Percentiles rank a stretch among this genome's conserved stretches.
phyloP scores from a whole-genome alignment of 2,888 invertebrate genomes.

The Chrysopilus asiliformis region DNA sequence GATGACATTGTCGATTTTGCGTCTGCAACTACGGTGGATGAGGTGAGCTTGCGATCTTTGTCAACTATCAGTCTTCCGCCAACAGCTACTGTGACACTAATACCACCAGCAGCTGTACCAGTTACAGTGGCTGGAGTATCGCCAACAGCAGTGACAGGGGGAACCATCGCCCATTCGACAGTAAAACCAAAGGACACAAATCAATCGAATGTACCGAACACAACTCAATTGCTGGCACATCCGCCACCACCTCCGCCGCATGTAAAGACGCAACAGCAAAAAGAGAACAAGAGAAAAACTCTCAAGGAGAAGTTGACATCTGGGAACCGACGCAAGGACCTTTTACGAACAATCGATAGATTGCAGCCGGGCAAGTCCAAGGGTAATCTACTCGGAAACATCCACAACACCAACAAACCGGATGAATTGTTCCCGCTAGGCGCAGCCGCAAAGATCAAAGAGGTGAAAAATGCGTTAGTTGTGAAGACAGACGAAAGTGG shows the following conservation, averaged over 20 bases:
- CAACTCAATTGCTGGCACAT: constrained; percentile 29
- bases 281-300: constrained; percentile 34
- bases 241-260: constrained; percentile 34
- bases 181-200: neutral
- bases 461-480: constrained; percentile 41
- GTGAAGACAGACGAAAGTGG: constrained; percentile 53
- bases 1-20: constrained; percentile 21
- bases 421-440: constrained; percentile 46
- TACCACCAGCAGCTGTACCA: constrained; percentile 1
- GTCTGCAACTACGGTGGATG: too few species aligned
- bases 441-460: constrained; percentile 44
- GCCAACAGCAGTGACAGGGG: neutral
- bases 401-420: constrained; percentile 41
- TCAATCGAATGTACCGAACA: constrained; percentile 14
- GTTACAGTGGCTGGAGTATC: constrained; percentile 15
- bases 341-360: constrained; percentile 70
- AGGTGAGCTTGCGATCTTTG: too few species aligned
- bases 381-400: constrained; percentile 66
- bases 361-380: constrained; percentile 78
- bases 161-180: constrained; percentile 3
- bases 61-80: too few species aligned
- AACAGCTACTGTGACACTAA: too few species aligned
- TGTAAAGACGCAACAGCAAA: constrained; percentile 32
- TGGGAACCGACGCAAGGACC: constrained; percentile 47
- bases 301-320: constrained; percentile 32